Conservation (phyloP, 92 coral and sea anemone genomes). For the Palythoa grandis region DNA sequence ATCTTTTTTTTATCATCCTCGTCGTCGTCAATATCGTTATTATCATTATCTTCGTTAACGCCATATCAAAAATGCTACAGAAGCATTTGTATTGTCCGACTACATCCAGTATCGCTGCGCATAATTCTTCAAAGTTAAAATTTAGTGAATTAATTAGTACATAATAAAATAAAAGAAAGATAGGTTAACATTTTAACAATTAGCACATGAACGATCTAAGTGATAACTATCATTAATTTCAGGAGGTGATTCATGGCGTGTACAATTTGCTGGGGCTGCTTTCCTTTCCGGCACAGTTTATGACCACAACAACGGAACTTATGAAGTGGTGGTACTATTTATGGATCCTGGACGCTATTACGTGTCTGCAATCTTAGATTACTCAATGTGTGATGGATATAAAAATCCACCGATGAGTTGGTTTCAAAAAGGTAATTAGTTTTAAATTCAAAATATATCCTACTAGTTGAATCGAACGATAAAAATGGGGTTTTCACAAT, state of each 20-base stretch:
- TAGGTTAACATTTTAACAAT: neutral
- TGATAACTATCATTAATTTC: neutral
- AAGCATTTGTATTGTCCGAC: too few species aligned
- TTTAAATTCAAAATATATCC: neutral
- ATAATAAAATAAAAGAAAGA: neutral
- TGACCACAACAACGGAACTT: constrained; percentile 31
- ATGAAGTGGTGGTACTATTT: constrained; percentile 27
- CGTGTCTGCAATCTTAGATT: constrained; percentile 14
- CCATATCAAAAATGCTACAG: too few species aligned
- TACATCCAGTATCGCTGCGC: too few species aligned
- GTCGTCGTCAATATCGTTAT: too few species aligned
- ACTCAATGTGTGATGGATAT: constrained; percentile 37
- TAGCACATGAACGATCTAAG: neutral
- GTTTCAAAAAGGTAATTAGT: constrained; percentile 21
- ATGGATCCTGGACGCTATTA: constrained; percentile 28
- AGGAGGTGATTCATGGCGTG: constrained; percentile 46
- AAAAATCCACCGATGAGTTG: constrained; percentile 33
- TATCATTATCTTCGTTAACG: too few species aligned
- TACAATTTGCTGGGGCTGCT: constrained; percentile 5
- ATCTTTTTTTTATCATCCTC: too few species aligned
- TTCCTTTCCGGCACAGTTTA: constrained; percentile 26
- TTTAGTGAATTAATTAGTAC: too few species aligned
- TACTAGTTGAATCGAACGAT: too few species aligned
- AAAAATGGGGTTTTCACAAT: too few species aligned
- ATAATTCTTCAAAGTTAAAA: too few species aligned